Base-by-base conservation (phyloP, 2,113 vertebrate species). In the Tachuris rubrigastra region DNA sequence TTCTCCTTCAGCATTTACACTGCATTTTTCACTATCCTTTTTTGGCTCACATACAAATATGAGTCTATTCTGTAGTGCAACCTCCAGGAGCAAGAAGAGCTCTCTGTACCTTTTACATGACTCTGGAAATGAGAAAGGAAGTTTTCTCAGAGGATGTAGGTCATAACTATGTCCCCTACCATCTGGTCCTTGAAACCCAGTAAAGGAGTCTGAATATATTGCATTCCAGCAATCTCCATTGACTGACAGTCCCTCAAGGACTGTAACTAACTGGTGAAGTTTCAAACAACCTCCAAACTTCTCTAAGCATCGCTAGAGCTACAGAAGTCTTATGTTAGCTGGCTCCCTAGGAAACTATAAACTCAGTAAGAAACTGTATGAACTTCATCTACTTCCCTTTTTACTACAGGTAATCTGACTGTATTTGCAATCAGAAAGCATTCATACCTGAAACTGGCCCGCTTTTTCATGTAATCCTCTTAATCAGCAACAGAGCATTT, bases 401-500 rank as follows among this genome's bases (percentile, higher is more conserved):
- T 56, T 47, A 17, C 35, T 65, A 6, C 31, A 86, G 65, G 30
- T 77, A 33, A 71, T 88, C 77, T 82, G 24, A 16, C 21, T 15
- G 19, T 74, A 66, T 90, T 89, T 92, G 74, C 20, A 92, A 82
- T 72, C 90, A 73, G 73, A 94, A 92, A 77, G 27, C 23, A 74
- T 72, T 87, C 89, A 39, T 47, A 96, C 86, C 96, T 92, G 75
- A 95, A 95, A 46, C 39, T 37, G 20, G 2, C 76, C 53, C 91
- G 58, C 67, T 55, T 96, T 96, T 93, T 81, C 39, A 58, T 85
- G 77, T 97, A 97, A 97, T 97, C 82, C 89, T 97, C 88, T 97
- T 95, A 97, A 98, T 97, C 94, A 96, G 67, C 0, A 2, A 75
- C 53, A 71, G 63, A 95, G 49, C 66, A 94, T 93, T 97, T 95